phyloP scores from a whole-genome alignment of 2,888 invertebrate species.

The Cryptophagus acutangulus region DNA sequence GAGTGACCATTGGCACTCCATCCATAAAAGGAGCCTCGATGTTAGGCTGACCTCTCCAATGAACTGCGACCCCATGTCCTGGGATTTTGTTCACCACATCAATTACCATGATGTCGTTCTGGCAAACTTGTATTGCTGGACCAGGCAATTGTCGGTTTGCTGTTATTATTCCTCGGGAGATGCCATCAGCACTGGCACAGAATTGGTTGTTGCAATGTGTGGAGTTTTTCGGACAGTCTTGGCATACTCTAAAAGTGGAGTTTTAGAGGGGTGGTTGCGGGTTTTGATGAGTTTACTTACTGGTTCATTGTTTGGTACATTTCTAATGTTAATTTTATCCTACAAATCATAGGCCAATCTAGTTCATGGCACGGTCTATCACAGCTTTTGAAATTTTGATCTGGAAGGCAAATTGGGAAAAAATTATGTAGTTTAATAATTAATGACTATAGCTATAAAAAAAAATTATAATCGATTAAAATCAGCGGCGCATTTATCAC shows the following conservation, averaged over 20 bases:
- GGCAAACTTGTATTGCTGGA: conserved; percentile 60
- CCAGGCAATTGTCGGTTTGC: conserved; percentile 66
- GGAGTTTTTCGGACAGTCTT: conserved; percentile 59
- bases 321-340: conserved; percentile 69
- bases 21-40: conserved; percentile 69
- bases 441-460: too few relatives aligned
- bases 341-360: conserved; percentile 76
- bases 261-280: background rate
- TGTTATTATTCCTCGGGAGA: conserved; percentile 58
- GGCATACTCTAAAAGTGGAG: conserved; percentile 52
- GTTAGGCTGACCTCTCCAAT: conserved; percentile 76
- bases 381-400: conserved; percentile 68
- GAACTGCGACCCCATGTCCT: conserved; percentile 63
- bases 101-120: conserved; percentile 68
- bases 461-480: too few relatives aligned
- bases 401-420: conserved; percentile 50
- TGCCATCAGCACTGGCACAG: conserved; percentile 61
- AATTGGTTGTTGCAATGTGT: conserved; percentile 57
- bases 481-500: too few relatives aligned
- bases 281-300: conserved; percentile 46
- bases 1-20: conserved; percentile 69
- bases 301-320: conserved; percentile 66
- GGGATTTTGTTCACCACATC: conserved; percentile 67
- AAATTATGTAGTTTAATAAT: too few relatives aligned
- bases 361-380: conserved; percentile 71